phyloP scores from a whole-genome alignment of 2,888 invertebrate genomes.

The Prosopocoilus inquinatus region DNA sequence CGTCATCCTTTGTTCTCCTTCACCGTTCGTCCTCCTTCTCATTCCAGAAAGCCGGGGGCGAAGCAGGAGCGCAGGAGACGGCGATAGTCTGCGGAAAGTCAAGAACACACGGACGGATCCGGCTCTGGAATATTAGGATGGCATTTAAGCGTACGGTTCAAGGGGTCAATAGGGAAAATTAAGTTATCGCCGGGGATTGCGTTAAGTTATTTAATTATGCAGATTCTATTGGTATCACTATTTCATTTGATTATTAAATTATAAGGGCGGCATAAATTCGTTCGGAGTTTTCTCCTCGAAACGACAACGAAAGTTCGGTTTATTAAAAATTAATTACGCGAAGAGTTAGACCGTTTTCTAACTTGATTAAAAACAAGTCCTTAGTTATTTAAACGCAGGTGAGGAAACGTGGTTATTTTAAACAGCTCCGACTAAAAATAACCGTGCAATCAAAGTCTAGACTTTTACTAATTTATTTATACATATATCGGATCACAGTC shows the following conservation, averaged over 20 bases:
- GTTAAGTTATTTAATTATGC: constrained; percentile 33
- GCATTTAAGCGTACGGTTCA: constrained; percentile 29
- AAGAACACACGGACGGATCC: not conserved
- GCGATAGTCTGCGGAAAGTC: not conserved
- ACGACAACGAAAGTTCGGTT: not conserved
- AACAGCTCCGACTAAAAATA: too few species aligned
- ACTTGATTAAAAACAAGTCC: not conserved
- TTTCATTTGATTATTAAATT: constrained; percentile 24
- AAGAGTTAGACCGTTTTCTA: too few species aligned
- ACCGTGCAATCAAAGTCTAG: too few species aligned
- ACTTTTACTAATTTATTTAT: too few species aligned
- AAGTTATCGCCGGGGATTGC: constrained; percentile 37
- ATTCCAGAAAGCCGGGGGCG: not conserved
- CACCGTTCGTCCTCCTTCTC: not conserved
- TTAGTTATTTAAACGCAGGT: not conserved
- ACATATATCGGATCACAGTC: too few species aligned
- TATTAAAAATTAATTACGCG: not conserved
- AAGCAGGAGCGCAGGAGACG: constrained; percentile 5
- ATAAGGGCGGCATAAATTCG: not conserved
- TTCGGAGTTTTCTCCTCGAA: constrained; percentile 2
- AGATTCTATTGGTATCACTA: constrained; percentile 27
- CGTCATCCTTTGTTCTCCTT: constrained; percentile 13
- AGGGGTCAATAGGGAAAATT: constrained; percentile 36
- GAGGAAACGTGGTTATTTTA: too few species aligned
- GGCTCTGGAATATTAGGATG: constrained; percentile 15